phyloP scores from a whole-genome alignment of 2,113 vertebrate species.

The Nasalis larvatus region DNA sequence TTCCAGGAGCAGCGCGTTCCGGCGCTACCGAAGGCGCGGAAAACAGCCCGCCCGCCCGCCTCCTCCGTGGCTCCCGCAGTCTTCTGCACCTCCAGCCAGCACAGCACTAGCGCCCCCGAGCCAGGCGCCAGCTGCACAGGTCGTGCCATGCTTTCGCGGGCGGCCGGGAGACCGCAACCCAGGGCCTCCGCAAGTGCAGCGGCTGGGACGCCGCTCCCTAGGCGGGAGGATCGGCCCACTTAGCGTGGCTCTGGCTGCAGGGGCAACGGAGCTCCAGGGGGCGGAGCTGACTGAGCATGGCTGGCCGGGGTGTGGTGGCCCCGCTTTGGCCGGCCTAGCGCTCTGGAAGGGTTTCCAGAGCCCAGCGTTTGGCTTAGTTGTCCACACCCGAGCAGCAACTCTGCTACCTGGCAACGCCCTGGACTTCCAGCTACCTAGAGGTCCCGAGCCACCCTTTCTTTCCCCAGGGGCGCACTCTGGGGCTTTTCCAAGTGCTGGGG shows the following conservation, averaged over 20 bases:
- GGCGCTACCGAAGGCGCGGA: constrained; percentile 88
- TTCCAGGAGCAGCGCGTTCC: constrained; percentile 90
- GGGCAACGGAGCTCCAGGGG: constrained; percentile 19
- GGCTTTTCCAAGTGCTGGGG: background rate
- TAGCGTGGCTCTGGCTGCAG: background rate
- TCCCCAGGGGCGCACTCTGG: background rate
- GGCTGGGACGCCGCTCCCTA: too few species aligned
- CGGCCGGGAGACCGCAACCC: background rate
- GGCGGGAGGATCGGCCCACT: background rate
- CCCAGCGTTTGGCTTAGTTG: background rate
- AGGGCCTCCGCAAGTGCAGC: background rate
- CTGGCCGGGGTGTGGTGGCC: background rate
- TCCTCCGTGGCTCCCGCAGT: constrained; percentile 25
- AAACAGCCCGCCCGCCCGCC: constrained; percentile 83
- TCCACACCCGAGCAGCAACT: background rate
- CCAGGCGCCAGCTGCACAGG: constrained; percentile 88
- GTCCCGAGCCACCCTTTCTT: too few species aligned
- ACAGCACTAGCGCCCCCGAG: constrained; percentile 89
- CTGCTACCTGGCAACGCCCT: background rate
- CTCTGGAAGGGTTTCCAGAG: background rate
- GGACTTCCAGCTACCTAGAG: background rate
- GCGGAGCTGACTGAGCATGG: background rate
- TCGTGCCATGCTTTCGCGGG: constrained; percentile 54
- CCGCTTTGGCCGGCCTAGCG: fast-evolving
- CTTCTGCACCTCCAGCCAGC: constrained; percentile 78